Evolutionary conservation across 64 coral and sea anemone genomes (phyloP).

Genomic region (Trachythela sp.): DNA sequence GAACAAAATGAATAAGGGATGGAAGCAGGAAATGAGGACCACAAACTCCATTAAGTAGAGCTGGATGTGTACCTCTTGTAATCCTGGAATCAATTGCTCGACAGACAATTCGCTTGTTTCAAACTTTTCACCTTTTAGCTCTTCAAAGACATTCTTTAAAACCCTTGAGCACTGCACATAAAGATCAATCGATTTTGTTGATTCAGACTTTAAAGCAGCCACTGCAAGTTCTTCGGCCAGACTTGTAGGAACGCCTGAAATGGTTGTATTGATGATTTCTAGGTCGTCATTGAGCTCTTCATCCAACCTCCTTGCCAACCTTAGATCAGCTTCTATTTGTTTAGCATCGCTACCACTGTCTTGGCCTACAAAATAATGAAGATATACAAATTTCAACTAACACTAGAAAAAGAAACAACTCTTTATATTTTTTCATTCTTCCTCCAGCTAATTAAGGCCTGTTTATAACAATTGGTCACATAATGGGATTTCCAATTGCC

Average conservation of each 20-base stretch:
- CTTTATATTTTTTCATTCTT: neutral
- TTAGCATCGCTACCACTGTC: neutral
- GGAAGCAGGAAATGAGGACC: neutral
- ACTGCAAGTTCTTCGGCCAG: neutral
- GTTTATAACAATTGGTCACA: no score
- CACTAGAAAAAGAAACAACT: neutral
- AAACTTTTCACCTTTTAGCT: neutral
- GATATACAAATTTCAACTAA: no score
- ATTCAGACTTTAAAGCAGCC: neutral
- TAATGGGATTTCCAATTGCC: no score
- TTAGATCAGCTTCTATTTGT: neutral
- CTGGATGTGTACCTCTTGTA: neutral
- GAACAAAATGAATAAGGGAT: neutral
- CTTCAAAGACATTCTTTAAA: slow-evolving; percentile 10
- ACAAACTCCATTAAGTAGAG: neutral
- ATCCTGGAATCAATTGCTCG: neutral
- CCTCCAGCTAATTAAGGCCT: no score
- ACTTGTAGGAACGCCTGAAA: neutral
- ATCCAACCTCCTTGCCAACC: neutral
- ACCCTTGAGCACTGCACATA: neutral
- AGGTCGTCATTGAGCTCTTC: neutral
- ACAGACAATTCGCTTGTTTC: neutral
- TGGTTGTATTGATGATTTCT: neutral
- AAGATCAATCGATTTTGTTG: neutral
- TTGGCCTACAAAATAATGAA: neutral